These are phyloP conservation scores for Chamaea fasciata DNA, from an alignment of 2,113 vertebrate species.

Conservation along the genomic window DNA sequence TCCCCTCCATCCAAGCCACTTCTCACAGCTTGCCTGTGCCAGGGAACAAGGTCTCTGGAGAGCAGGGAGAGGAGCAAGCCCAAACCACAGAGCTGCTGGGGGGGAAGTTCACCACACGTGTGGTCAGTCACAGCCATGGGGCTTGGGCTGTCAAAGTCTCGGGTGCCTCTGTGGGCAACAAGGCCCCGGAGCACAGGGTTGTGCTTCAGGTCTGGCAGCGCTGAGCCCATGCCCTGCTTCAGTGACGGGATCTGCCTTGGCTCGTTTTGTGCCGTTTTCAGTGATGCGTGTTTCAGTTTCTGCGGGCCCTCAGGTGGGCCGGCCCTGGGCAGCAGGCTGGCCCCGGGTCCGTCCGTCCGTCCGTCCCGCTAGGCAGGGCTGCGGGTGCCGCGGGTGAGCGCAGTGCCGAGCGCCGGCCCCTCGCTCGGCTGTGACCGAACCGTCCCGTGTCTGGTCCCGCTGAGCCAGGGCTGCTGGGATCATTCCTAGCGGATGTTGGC, in stretches of 20 bases:
- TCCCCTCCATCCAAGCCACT: neutral
- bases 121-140: fast-evolving
- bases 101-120: neutral
- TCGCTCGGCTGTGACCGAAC: neutral
- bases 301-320: no score
- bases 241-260: neutral
- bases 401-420: no score
- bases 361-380: neutral
- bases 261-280: neutral
- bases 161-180: no score
- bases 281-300: neutral
- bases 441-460: fast-evolving
- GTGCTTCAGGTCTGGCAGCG: neutral
- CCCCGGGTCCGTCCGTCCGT: no score
- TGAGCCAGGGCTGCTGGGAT: neutral
- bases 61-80: neutral
- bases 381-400: fast-evolving
- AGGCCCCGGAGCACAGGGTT: fast-evolving
- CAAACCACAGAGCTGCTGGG: neutral
- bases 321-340: no score
- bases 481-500: neutral
- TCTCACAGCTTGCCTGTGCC: neutral
- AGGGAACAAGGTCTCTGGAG: neutral
- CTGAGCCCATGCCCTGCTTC: neutral
- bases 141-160: neutral